Base-by-base conservation (phyloP, 1,140 invertebrate species). In the Drosophila ambigua region DNA sequence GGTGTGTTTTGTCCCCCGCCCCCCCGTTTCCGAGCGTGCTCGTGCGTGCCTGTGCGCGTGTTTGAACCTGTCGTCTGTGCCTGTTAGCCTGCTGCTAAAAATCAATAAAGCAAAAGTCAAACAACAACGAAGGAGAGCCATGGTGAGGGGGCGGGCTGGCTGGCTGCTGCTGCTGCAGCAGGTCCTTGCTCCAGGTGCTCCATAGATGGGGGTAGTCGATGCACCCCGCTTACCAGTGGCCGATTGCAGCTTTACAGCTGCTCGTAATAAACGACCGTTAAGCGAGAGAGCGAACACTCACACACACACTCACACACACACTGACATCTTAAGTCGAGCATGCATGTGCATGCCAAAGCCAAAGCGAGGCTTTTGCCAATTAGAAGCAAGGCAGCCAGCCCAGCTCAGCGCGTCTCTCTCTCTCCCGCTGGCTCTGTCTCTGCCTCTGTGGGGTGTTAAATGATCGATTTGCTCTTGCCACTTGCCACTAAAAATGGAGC, bases 61-160 rank as follows among this genome's bases (percentile, higher is more conserved):
- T 57, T 49, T 74, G 74, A 77, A 77, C 73, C 74, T 77, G 73
- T 77, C 63, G 52, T 58, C 35, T 35, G 13, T 54, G 35, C 41
- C 43, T 61, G 23, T 4, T 24, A 20, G 23, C 23, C 23, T 24
- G 41, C 26, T 28, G 64, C 74, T 69, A 77, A 77, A 76, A 77
- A 77, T 77, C 74, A 77, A 77, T 77, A 77, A 63, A 71, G 43
- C 74, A 77, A 77, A 71, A 77, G 66, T 77, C 65, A 77, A 77
- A 71, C 74, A 77, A 62, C 31, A 77, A 58, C 35, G 35, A 4
- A 39, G 26, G 5, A 13, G 35, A 4, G 35, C 8, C 9, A 31
- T 31, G 8, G 8, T 0, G 9, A 9, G 11, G 8, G 9, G 7
- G n/a, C n/a, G 0, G 5, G 26, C 16, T 16, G 16, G 16, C 16